Evolutionary conservation across 2,113 vertebrate species (phyloP), one percentile per base, ranked within the genome.

Genomic region (Pycnonotus jocosus): DNA sequence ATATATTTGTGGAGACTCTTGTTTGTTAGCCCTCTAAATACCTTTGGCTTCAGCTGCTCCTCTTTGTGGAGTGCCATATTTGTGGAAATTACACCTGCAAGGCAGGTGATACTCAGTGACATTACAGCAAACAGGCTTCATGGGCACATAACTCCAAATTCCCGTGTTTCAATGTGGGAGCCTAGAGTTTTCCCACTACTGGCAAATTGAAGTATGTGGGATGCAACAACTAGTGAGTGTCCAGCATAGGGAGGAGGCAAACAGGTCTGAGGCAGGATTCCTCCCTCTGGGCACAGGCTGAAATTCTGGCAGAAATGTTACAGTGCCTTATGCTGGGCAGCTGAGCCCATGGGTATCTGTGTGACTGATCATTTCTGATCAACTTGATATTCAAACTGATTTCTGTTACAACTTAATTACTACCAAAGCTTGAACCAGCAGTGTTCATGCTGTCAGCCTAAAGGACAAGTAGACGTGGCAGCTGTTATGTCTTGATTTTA

Each of bases 181-280:
- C 14, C 15, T 25, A 24, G 24, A 9, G 14, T 77, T 72, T n/a
- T 7, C 30, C 23, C 15, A 11, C 24, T 56, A 10, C 35, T 40
- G 60, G 38, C 44, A 64, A 86, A 56, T 1, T 47, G 30, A n/a
- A 76, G 12, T 2, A 2, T 23, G 16, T 68, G 25, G 22, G 23
- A 6, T 2, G 3, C 15, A 79, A 51, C 9, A 25, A 3, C 44
- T 35, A 3, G 4, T 0, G 2, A 33, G 18, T 30, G 38, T 50
- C 62, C 53, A 45, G 53, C 7, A 8, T 0, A 22, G 10, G 0
- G 5, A 44, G 21, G 35, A 80, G 23, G 28, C 18, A 18, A 70
- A 48, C 0, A 12, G 38, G 9, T 27, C 47, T 42, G 44, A 30
- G 44, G 19, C n/a, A 74, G 42, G 11, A 25, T 37, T 64, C 31